Percentiles rank a stretch among this genome's conserved stretches.
These are phyloP conservation scores for Melikaiella ostensackeni DNA, from an alignment of 2,888 invertebrate species.

Conservation along the genomic window DNA sequence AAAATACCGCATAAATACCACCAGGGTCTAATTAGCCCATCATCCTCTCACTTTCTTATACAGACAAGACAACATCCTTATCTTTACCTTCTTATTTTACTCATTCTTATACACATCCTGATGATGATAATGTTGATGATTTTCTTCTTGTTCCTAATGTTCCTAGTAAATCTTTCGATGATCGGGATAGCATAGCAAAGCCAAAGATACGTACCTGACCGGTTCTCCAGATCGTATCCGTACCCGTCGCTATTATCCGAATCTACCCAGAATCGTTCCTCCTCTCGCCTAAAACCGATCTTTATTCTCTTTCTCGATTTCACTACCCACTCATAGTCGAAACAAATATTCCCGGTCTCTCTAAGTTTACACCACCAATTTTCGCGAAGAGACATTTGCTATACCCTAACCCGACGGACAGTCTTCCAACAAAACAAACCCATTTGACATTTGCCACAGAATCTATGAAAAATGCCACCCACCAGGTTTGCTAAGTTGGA, in stretches of 20 bases:
- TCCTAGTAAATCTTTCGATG: not conserved
- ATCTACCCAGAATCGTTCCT: not conserved
- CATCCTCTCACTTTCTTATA: not conserved
- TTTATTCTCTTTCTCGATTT: not conserved
- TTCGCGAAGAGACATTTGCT: not conserved
- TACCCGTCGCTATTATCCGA: slow-evolving; percentile 21
- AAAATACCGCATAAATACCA: slow-evolving; percentile 36
- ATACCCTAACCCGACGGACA: not conserved
- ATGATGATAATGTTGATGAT: not conserved
- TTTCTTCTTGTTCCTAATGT: not conserved
- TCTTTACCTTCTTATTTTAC: slow-evolving; percentile 2
- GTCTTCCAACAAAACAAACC: slow-evolving; percentile 17
- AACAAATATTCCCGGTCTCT: not conserved
- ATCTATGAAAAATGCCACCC: not conserved
- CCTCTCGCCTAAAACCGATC: not conserved
- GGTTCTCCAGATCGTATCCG: slow-evolving; percentile 25
- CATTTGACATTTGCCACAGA: slow-evolving; percentile 4
- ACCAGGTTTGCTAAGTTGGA: slow-evolving; percentile 12
- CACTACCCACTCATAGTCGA: slow-evolving; percentile 4
- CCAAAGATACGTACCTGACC: slow-evolving; percentile 41
- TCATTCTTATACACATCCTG: not conserved
- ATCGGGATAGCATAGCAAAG: slow-evolving; percentile 34
- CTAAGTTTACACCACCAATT: not conserved
- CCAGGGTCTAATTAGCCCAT: slow-evolving; percentile 35
- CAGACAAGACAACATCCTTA: not conserved